Evolutionary conservation across 2,113 vertebrate species (phyloP), one percentile per base, ranked within the genome.

Genomic region (Mobula hypostoma): DNA sequence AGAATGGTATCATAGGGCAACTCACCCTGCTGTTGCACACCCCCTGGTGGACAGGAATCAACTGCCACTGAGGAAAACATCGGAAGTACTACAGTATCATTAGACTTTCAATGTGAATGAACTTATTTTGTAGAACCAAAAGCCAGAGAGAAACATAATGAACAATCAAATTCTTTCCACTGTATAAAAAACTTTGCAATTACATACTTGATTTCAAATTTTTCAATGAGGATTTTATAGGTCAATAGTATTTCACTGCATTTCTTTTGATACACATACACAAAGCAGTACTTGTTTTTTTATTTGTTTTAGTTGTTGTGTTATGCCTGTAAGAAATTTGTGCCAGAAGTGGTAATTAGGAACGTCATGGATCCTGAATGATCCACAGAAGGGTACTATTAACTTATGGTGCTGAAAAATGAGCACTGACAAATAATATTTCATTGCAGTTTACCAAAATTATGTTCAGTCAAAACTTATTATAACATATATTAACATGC

Each of bases 391-490:
- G 68, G 91, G 91, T 74, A 48, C 27, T 74, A 74, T 40, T 93
- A 72, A 27, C 48, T 93, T 93, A 72, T 74, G 70, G 74, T 19
- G 32, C 24, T 93, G 91, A 93, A 70, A 92, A 93, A 93, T 93
- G 72, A 93, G 91, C 48, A 93, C 36, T 93, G 91, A 93, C 91
- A 93, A 93, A 93, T 93, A 68, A 48, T 93, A 93, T 93, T 93
- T 93, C 19, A 74, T 93, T 93, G 91, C 70, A 40, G 70, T 56
- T 74, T 74, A 74, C 36, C 36, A 68, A 72, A 56, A 93, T 93
- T 93, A 74, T 74, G 70, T 70, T 56, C 68, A 48, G 70, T 93
- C 91, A 92, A 40, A 92, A 92, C 70, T 32, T 72, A 92, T 92
- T 92, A 92, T 74, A 92, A 40, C n/a, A 92, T 92, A 61, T 61